Base-by-base conservation (phyloP, 2,888 invertebrate species). In the Drosophila leonis region DNA sequence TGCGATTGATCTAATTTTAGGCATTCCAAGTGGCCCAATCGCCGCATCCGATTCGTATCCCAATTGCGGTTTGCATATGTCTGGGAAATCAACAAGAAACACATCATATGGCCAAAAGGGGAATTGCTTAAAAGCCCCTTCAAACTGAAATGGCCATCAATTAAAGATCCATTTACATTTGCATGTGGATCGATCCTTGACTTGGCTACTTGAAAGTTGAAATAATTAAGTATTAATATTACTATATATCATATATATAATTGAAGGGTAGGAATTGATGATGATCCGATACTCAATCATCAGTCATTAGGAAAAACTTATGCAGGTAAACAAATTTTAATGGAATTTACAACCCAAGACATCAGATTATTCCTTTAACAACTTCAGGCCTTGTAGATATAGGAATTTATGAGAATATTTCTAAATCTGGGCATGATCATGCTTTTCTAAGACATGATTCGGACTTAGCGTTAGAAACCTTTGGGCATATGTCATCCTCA, bases 1-100 rank as follows among this genome's bases (percentile, higher is more conserved):
- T 65, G 56, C 80, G 64, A 80, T 80, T 74, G 77, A 74, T 76
- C 74, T 80, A 80, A 77, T 70, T 77, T 59, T 65, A 55, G 42
- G 60, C 42, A 44, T 65, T 66, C 70, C 79, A 78, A 78, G 75
- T 79, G 75, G 42, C 68, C 64, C 77, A 69, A 62, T 54, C 54
- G 44, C 18, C 20, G 37, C 27, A 63, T 31, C 44, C 46, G 46
- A 57, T 24, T 35, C 37, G 37, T 52, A 52, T 33, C 52, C 52
- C 52, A 33, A 13, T 33, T 49, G 49, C 37, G 52, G n/a, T 1
- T 37, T 4, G 39, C 49, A 33, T 13, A 20, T 49, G 49, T 33
- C 31, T 15, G 35, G 15, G 18, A 35, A 52, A 52, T 52, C 51
- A 13, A 35, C 20, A 6, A 27, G 12, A 48, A n/a, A 61, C 48